Evolutionary conservation across 1,140 invertebrate genomes (phyloP).

Genomic region (Drosophila burlai): DNA sequence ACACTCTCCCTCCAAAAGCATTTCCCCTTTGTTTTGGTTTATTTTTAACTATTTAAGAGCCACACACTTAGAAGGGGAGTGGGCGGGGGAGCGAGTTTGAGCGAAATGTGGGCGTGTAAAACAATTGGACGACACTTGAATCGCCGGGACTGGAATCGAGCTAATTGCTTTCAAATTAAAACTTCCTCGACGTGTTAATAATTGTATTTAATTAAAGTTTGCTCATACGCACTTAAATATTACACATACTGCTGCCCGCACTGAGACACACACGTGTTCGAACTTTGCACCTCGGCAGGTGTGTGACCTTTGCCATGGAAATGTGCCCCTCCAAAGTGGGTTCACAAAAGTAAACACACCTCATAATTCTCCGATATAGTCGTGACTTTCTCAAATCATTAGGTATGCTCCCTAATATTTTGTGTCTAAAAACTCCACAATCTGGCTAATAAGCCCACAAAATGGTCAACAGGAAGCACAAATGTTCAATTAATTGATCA

Average conservation of each 20-base stretch:
- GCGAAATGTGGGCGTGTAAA: constrained; percentile 35
- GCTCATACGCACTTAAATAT: constrained; percentile 30
- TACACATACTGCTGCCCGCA: constrained; percentile 4
- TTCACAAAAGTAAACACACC: background rate
- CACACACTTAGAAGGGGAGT: constrained; percentile 25
- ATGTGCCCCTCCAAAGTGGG: background rate
- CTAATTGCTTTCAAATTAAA: constrained; percentile 36
- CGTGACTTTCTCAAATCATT: constrained; percentile 9
- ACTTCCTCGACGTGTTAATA: constrained; percentile 33
- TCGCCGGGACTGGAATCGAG: constrained; percentile 5
- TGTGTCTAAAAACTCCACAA: background rate
- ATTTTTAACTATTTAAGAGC: constrained; percentile 53
- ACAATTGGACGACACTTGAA: constrained; percentile 7
- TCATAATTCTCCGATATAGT: background rate
- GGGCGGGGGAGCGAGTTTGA: constrained; percentile 2
- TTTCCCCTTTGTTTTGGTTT: constrained; percentile 46
- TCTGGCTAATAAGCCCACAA: constrained; percentile 14
- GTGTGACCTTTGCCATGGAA: constrained; percentile 25
- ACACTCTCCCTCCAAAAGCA: background rate
- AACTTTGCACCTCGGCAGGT: constrained; percentile 26
- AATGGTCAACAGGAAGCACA: constrained; percentile 40
- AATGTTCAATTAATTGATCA: constrained; percentile 51
- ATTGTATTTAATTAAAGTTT: constrained; percentile 42
- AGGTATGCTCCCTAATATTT: background rate
- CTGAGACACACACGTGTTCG: constrained; percentile 6